Evolutionary conservation across 2,888 invertebrate genomes (phyloP), one percentile per base, ranked within the genome.

Genomic region (Galeopsomyia nigrocyanea): DNA sequence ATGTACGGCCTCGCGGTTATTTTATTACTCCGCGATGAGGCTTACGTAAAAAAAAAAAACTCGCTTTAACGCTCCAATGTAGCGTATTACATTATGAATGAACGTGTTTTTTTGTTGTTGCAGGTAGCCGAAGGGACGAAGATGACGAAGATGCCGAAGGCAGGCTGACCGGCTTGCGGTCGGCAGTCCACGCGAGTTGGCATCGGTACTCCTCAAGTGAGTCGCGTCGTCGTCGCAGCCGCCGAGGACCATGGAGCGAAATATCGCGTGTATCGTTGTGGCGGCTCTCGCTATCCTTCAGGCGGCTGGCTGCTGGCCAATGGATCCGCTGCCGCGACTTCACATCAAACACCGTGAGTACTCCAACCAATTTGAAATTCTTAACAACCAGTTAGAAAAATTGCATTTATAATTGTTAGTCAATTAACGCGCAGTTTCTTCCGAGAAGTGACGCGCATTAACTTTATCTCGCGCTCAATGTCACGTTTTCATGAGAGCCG

Each of bases 241-340:
- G 78, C 78, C 79, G 76, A 79, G 79, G 78, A 58, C 66, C 77
- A 76, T 81, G 82, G 79, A 79, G 83, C 84, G 84, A 82, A 78
- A 76, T 79, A 80, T 80, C 79, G 83, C 81, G 80, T 39, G 39
- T 10, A 39, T 39, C 39, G 10, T 39, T 39, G 39, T 85, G 87
- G 88, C 89, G 83, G 83, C 90, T 80, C 85, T 90, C 80, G 87
- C 89, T 80, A 86, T 90, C 81, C 88, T 88, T 87, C 88, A 21
- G 53, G 56, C 62, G 13, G 68, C 47, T 13, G 56, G 56, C 83
- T 91, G 91, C 80, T 93, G 93, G 93, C 90, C 92, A 86, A 92
- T 92, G 80, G 93, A 93, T 87, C 89, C 91, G 77, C 89, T 90
- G 83, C 91, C 93, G 79, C 90, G 92, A 86, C 88, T 93, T 82